Evolutionary conservation across 2,113 vertebrate species (phyloP).

Genomic region (Eurystomus gularis): DNA sequence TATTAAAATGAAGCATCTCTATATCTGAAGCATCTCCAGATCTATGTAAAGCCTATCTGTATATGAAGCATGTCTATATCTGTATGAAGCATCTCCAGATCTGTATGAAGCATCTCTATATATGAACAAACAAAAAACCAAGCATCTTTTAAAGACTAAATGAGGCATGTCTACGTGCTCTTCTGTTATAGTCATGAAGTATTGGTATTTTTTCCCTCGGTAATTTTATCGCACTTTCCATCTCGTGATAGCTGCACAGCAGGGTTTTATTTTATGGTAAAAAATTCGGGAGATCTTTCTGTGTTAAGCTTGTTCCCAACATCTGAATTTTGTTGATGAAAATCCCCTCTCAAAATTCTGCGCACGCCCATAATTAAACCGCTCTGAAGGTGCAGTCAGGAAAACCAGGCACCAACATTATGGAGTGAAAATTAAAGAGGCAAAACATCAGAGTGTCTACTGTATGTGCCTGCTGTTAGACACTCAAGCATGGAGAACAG

Average conservation of each 20-base stretch:
- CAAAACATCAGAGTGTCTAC: constrained; percentile 78
- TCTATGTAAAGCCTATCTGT: neutral
- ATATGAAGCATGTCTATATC: neutral
- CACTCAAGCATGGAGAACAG: constrained; percentile 96
- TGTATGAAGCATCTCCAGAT: neutral
- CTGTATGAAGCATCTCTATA: neutral
- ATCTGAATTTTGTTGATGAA: constrained; percentile 35
- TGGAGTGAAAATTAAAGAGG: constrained; percentile 79
- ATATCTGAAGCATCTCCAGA: neutral
- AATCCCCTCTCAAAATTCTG: constrained; percentile 56
- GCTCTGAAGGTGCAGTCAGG: constrained; percentile 66
- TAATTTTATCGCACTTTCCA: neutral
- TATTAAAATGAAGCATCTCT: neutral
- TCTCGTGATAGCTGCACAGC: neutral
- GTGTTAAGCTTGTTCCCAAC: neutral
- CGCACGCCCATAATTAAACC: constrained; percentile 68
- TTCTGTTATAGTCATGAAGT: constrained; percentile 17
- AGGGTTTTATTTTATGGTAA: neutral
- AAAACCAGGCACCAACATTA: constrained; percentile 71
- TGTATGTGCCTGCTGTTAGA: constrained; percentile 84
- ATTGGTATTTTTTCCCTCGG: neutral
- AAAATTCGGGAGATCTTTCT: neutral
- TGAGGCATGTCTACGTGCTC: neutral
- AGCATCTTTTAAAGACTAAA: neutral
- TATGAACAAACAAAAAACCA: no score